Conservation (phyloP, 1,140 invertebrate species). For the Delia radicum region DNA sequence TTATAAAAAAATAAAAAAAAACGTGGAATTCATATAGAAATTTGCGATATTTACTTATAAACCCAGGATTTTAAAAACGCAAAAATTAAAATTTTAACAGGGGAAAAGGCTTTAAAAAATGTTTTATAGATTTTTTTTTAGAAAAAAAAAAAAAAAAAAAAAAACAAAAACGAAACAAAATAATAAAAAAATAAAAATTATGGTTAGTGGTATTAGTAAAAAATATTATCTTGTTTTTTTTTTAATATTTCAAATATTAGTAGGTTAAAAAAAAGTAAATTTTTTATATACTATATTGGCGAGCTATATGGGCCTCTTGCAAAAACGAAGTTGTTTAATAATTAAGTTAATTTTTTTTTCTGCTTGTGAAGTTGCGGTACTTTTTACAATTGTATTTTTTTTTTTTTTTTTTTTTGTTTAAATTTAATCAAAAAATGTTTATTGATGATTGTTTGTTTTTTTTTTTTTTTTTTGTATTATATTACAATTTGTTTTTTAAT, state of each 20-base stretch:
- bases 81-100: too few species aligned
- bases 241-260: conserved; percentile 39
- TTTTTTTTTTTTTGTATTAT: conserved; percentile 19
- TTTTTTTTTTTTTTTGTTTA: conserved; percentile 23
- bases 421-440: conserved; percentile 15
- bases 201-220: background rate
- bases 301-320: conserved; percentile 58
- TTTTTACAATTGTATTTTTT: conserved; percentile 35
- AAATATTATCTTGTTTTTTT: conserved; percentile 11
- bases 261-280: conserved; percentile 42
- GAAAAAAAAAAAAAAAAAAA: background rate
- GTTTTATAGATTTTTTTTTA: background rate
- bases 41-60: too few species aligned
- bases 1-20: conserved; percentile 19
- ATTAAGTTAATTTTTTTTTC: conserved; percentile 24
- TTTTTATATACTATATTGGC: conserved; percentile 51
- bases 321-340: conserved; percentile 55
- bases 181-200: background rate
- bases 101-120: too few species aligned
- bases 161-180: background rate
- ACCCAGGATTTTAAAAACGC: too few species aligned
- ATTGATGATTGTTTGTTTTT: conserved; percentile 19
- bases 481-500: too few species aligned
- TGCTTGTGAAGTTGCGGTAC: conserved; percentile 34
- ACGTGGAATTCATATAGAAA: background rate